These are phyloP conservation scores for Mamestra brassicae DNA, from an alignment of 2,888 invertebrate genomes.

Conservation along the genomic window DNA sequence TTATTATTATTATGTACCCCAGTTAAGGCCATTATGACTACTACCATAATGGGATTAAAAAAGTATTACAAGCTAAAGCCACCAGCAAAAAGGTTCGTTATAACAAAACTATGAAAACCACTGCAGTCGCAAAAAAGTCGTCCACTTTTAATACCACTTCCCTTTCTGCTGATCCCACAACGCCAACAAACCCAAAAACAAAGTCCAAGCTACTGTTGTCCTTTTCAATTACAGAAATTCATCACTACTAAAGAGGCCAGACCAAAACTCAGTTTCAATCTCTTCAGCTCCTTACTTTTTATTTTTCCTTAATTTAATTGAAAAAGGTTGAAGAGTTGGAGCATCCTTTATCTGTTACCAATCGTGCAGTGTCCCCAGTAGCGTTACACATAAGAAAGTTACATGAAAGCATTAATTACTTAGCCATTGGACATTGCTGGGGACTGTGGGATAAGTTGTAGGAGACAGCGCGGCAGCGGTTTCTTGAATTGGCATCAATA, in stretches of 20 bases:
- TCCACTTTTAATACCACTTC: neutral
- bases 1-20: no score
- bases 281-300: conserved; percentile 35
- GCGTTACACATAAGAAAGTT: conserved; percentile 78
- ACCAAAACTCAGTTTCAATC: conserved; percentile 37
- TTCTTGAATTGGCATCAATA: neutral
- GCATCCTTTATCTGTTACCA: conserved; percentile 69
- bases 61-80: neutral
- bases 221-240: conserved; percentile 35
- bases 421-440: conserved; percentile 77
- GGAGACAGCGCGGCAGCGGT: conserved; percentile 27
- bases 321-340: conserved; percentile 47
- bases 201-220: conserved; percentile 5
- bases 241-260: conserved; percentile 32
- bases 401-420: conserved; percentile 86
- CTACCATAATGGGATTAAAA: no score
- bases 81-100: neutral
- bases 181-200: conserved; percentile 11
- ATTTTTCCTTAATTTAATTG: conserved; percentile 62
- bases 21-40: no score
- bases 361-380: conserved; percentile 70
- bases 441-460: conserved; percentile 54
- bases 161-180: neutral
- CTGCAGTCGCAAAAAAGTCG: neutral
- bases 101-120: neutral